Base-by-base conservation (phyloP, 2,797 vertebrate species). In the Babyrousa celebensis region DNA sequence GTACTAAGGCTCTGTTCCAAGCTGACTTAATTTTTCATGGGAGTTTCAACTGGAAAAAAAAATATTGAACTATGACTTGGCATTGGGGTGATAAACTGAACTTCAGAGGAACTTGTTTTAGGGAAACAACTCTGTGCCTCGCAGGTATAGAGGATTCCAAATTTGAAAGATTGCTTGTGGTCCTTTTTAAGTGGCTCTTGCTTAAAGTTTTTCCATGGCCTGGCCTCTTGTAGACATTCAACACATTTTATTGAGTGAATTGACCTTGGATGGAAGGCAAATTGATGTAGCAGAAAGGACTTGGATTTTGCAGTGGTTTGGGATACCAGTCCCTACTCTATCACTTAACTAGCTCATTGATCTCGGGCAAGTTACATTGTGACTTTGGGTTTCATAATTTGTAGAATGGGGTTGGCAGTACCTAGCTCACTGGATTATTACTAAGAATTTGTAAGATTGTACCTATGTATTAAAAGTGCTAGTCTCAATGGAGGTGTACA, bases 311-410 rank as follows among this genome's bases (percentile, higher is more conserved):
- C 48, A 87, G 23, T 62, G 4, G 12, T 95, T 60, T 63, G 65
- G 20, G 36, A 5, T 56, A 92, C 40, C 40, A 84, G 0, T 74
- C 17, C 27, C 21, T 58, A 6, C 21, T 87, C 12, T 43, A 21
- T 78, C 71, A 65, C 40, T 92, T 48, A 70, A n/a, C 54, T 65
- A 85, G 21, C n/a, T 80, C 48, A 43, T 52, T 63, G 36, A 48
- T 62, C 20, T 92, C 90, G 2, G 40, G n/a, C 48, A 96, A 56
- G 21, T 88, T 92, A 63, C 43, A 15, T 4, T 83, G 25, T 97
- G 88, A 94, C 23, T n/a, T 91, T 52, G 48, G 62, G 62, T 79
- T 79, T 85, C n/a, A 89, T 60, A 75, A 40, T 91, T 71, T 94
- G 16, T 74, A 60, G 67, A 83, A 52, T 86, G 32, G 27, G 18